Evolutionary conservation across 2,797 vertebrate genomes (phyloP).

Genomic region (Pterois miles): DNA sequence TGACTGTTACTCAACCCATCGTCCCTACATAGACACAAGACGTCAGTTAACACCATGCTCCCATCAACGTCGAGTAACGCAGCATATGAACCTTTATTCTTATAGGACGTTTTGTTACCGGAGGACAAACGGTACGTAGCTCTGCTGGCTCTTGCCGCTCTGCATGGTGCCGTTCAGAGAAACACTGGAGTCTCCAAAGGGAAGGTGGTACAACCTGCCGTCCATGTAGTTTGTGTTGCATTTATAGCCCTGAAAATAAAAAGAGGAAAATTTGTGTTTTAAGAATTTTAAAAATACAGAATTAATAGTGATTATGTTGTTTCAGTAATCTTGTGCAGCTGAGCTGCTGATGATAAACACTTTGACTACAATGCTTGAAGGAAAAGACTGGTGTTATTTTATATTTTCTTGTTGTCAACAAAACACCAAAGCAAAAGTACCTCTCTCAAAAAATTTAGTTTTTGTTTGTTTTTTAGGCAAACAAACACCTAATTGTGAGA

Average conservation of each 20-base stretch:
- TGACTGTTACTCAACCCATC: slow-evolving; percentile 87
- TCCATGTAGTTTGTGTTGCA: slow-evolving; percentile 87
- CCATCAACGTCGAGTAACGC: fast-evolving
- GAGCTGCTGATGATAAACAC: neutral
- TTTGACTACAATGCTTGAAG: neutral
- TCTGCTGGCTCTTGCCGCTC: slow-evolving; percentile 93
- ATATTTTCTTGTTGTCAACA: neutral
- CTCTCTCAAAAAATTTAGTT: neutral
- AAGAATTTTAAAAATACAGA: neutral
- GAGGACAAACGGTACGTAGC: slow-evolving; percentile 93
- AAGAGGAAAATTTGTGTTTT: neutral
- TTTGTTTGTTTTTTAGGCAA: neutral
- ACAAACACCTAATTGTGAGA: neutral
- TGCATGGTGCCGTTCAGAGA: slow-evolving; percentile 92
- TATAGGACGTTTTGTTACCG: slow-evolving; percentile 76
- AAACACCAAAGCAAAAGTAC: too few relatives aligned
- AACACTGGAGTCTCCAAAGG: slow-evolving; percentile 87
- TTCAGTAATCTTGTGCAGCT: neutral
- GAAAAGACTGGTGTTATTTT: neutral
- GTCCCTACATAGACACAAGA: slow-evolving; percentile 82
- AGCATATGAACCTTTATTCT: neutral
- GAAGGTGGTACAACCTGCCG: slow-evolving; percentile 86
- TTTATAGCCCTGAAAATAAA: slow-evolving; percentile 82
- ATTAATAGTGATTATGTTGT: neutral
- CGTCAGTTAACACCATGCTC: neutral